Base-by-base conservation (phyloP, 2,797 vertebrate species). In the Danio kyathit region DNA sequence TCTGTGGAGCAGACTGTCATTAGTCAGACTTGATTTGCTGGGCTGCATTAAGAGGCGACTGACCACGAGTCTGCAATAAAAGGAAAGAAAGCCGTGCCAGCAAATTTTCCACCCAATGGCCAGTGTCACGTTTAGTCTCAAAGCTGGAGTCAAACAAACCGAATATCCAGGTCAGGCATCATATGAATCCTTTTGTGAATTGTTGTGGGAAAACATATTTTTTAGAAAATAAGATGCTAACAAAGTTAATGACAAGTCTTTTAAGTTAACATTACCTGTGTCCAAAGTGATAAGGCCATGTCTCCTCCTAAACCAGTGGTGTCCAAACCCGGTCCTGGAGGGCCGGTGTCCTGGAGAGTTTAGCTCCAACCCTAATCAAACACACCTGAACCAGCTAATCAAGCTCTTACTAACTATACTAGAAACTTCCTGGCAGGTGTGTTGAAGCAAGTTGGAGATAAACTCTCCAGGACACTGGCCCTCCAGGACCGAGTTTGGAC, bases 1-100 rank as follows among this genome's bases (percentile, higher is more conserved):
- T 79, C 38, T 70, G 66, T 48, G 60, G 72, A 75, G 76, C 65
- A 54, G 73, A 74, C 72, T 67, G 54, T 82, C 41, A 78, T 80
- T 57, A 76, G 63, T 61, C 57, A 74, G 54, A 69, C 74, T 67
- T 79, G 79, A 84, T 84, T 84, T 69, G 75, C 70, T 69, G 74
- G 19, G 57, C 14, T 63, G 54, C 64, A 46, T 73, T 48, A 80
- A 57, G 60, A 76, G 72, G 11, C 54, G 40, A 43, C 9, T 29
- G 9, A 75, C 76, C 76, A 63, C 51, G n/a, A 16, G 40, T 72
- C 52, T 66, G 54, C 67, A 78, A 73, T 72, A 66, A 49, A 71
- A 78, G 54, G 14, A 8, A 29, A 69, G 52, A 69, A 78, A 59
- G 65, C 16, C 48, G 64, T 72, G 69, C 48, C 11, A 29, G 48